phyloP scores from a whole-genome alignment of 2,888 invertebrate genomes.

The Amblyjoppa fuscipennis region DNA sequence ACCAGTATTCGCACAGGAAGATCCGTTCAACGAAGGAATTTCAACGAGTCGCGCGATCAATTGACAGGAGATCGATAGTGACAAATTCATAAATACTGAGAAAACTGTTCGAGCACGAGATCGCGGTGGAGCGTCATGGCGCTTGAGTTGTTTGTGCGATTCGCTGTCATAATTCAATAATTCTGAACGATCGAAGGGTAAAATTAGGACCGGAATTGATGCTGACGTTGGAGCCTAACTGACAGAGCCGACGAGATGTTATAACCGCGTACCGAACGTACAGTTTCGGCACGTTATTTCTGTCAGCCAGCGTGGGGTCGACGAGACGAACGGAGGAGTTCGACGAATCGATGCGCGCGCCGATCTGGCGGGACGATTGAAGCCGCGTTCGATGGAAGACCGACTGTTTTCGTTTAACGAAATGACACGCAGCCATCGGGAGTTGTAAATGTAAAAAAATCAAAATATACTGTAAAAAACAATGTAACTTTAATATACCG shows the following conservation, averaged over 20 bases:
- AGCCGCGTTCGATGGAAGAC: neutral
- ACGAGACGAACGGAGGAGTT: neutral
- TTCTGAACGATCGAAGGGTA: neutral
- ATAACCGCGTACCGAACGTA: slow-evolving; percentile 7
- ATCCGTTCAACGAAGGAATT: neutral
- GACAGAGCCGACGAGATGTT: neutral
- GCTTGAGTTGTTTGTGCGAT: slow-evolving; percentile 25
- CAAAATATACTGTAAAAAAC: neutral
- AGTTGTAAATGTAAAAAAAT: neutral
- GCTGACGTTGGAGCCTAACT: neutral
- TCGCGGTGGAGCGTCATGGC: slow-evolving; percentile 54
- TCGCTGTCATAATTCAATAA: neutral
- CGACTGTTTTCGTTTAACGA: neutral
- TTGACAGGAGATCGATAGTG: neutral
- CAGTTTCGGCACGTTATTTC: slow-evolving; percentile 27
- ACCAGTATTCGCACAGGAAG: neutral
- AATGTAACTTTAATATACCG: too few relatives aligned
- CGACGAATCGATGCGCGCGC: slow-evolving; percentile 16
- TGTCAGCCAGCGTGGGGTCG: neutral
- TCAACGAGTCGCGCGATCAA: neutral
- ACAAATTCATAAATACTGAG: slow-evolving; percentile 19
- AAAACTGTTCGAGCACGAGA: neutral
- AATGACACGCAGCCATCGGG: neutral
- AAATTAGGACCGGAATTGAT: neutral
- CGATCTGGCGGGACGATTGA: slow-evolving; percentile 28